Base-by-base conservation (phyloP, 2,888 invertebrate genomes). In the Leptopilina myrica region DNA sequence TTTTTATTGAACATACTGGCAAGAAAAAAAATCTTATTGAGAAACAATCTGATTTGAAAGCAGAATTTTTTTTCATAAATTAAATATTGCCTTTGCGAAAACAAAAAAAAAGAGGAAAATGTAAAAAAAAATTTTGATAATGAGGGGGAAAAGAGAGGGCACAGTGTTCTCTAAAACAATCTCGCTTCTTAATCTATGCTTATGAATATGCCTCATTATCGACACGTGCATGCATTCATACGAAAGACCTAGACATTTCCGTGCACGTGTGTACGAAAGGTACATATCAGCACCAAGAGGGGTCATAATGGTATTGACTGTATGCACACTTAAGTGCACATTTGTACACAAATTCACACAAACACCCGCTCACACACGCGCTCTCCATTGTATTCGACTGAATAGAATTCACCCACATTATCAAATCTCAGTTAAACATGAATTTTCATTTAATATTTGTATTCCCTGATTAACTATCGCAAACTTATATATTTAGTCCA, bases 171-270 rank as follows among this genome's bases (percentile, higher is more conserved):
- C 85, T 89, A 89, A 90, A 91, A 90, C 90, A 89, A 89, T 86
- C 88, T 90, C 9, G 33, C 89, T 88, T 89, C 89, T 87, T 86
- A 87, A 85, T 84, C 86, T 87, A 86, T 87, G 87, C 86, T 85
- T 87, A 90, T 90, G 90, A 91, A 90, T 90, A 88, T 88, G 88
- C 89, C 91, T 91, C 91, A 91, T 91, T 91, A 91, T 91, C 89
- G 82, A 82, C 80, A 81, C 81, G 80, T 59, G 78, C 78, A 80
- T 76, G 53, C 77, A 78, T 77, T 73, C 80, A 77, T 77, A 64
- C 46, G 43, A 76, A 76, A 59, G 76, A 26, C 62, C 78, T n/a
- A 56, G 73, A 80, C 81, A 80, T 80, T 81, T 81, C 80, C 81
- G 79, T 81, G 79, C 64, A 76, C 69, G 40, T 76, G 59, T 77